Evolutionary conservation across 2,797 vertebrate genomes (phyloP), one percentile per base, ranked within the genome.

Genomic region (Podarcis lilfordi): DNA sequence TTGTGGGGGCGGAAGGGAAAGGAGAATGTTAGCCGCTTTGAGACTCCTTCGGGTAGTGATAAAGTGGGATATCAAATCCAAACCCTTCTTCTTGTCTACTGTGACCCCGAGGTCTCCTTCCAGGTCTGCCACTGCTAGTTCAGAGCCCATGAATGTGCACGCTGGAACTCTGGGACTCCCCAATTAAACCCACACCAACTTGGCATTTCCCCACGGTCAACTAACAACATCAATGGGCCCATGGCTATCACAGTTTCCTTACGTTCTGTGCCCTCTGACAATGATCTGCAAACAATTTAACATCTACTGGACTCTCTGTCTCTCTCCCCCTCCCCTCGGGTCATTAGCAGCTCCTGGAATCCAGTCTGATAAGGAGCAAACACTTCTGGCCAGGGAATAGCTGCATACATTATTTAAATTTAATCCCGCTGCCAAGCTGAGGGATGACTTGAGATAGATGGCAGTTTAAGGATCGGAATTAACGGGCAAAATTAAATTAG

Each of bases 381-480:
- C 29, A 23, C 69, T 50, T 87, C 86, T 43, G 32, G 55, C 5
- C 1, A 72, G 55, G 71, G 27, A 37, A 82, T 15, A 29, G 72
- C 50, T 21, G 71, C 78, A 88, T 82, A 80, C 59, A 86, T 89
- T 37, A 78, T 80, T 86, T 27, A 89, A 92, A 92, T 89, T 82
- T 90, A 87, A 94, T 87, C 75, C 81, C 81, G 72, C 90, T 72
- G 81, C 88, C 29, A 91, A 89, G 92, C 77, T 75, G 83, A 50
- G 55, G 25, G 59, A 88, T 84, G 91, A 79, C 40, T 91, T 90
- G 72, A 32, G 66, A 85, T 21, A 13, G 25, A 78, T 40, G 10
- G 55, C 86, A 86, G 87, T 80, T 83, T 78, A 37, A 23, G 43
- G 75, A 23, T 23, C 27, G n/a, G 35, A 78, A 59, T 69, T 69